Evolutionary conservation across 2,797 vertebrate genomes (phyloP).

Genomic region (Alectoris magna): DNA sequence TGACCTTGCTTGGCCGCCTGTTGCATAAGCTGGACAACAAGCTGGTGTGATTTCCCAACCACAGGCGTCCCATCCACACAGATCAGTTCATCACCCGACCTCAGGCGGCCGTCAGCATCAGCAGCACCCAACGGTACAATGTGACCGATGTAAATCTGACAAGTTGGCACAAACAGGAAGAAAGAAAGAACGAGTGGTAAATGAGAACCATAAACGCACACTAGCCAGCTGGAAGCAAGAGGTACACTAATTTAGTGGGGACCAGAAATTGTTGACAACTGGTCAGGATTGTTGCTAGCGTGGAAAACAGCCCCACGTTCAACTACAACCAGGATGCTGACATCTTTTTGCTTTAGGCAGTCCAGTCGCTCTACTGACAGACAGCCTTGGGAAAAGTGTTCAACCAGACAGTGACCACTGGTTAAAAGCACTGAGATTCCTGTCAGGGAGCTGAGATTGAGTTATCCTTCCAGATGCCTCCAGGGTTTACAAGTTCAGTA

Average conservation of each 20-base stretch:
- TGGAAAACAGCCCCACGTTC: neutral
- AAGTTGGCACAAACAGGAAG: neutral
- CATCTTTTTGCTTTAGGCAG: neutral
- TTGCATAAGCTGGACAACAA: constrained; percentile 99
- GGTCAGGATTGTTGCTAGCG: neutral
- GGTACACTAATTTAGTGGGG: neutral
- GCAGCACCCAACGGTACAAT: constrained; percentile 97
- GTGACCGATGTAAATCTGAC: constrained; percentile 98
- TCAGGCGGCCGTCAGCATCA: constrained; percentile 94
- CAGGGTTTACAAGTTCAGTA: neutral
- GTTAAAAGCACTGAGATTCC: neutral
- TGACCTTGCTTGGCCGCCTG: constrained; percentile 99
- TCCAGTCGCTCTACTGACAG: neutral
- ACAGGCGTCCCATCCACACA: constrained; percentile 97
- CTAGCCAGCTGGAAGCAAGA: neutral
- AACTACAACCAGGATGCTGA: neutral
- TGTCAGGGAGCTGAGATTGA: neutral
- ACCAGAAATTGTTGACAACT: neutral
- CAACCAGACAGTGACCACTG: constrained; percentile 8
- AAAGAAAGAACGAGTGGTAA: neutral
- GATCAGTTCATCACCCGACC: constrained; percentile 96
- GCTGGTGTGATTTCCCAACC: constrained; percentile 97
- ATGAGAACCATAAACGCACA: neutral
- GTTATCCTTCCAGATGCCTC: neutral
- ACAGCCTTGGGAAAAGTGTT: neutral